Base-by-base conservation (phyloP, 2,797 vertebrate species). In the Peromyscus melanophrys region DNA sequence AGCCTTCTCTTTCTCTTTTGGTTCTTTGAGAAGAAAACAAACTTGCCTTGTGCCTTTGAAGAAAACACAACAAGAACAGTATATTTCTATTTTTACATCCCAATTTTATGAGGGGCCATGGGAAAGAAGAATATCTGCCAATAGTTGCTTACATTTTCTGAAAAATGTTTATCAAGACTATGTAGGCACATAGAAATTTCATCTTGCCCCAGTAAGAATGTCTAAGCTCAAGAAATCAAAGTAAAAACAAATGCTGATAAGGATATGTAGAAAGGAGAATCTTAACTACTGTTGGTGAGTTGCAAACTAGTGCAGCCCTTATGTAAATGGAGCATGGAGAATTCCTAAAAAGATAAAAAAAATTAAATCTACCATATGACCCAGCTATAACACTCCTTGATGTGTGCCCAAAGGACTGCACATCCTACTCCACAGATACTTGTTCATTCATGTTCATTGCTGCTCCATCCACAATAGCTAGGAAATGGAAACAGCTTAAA, bases 141-240 rank as follows among this genome's bases (percentile, higher is more conserved):
- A 1, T 65, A 94, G 96, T 89, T 97, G 86, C 67, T 96, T 81
- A 69, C 86, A 81, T 96, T 96, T 96, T 96, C 97, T 97, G 84
- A 87, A 97, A 97, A 91, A 85, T 97, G 63, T n/a, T 88, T n/a
- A 16, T 57, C 81, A 75, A 89, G 75, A 95, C 55, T 34, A 43
- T 4, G 6, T 71, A 96, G 77, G 73, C 29, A 34, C 1, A 65
- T 43, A 37, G 67, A 89, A 25, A 43, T 77, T 85, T 85, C 61
- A 67, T 34, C 17, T 34, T 85, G 23, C 19, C 29, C 43, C 12
- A 49, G 19, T 67, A 2, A 49, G 61, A 85, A 49, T 85, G 17
- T 85, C 40, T 49, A 85, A 14, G 11, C 61, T 84, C 43, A 46
- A 80, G 19, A 46, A n/a, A 67, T n/a, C 21, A 25, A 23, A 34